A percentile compares a stretch with the other conserved stretches of the same genome.
Conservation (phyloP, 2,797 vertebrate genomes). For the Chaetophractus vellerosus region DNA sequence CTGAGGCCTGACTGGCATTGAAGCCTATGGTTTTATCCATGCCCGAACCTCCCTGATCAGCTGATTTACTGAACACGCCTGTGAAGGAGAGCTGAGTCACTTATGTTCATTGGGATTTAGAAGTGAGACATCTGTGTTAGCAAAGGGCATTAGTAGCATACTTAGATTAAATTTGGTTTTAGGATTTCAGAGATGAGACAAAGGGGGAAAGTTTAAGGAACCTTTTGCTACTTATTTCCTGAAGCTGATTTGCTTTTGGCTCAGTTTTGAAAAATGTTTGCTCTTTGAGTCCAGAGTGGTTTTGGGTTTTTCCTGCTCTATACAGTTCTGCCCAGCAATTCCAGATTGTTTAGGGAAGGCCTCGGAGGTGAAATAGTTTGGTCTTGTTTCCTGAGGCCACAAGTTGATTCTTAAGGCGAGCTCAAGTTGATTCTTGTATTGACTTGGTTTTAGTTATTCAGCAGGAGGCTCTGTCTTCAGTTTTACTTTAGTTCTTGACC, state of each 20-base stretch:
- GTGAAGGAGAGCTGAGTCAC: slow-evolving; percentile 66
- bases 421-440: neutral
- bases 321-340: neutral
- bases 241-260: slow-evolving; percentile 17
- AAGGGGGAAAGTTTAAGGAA: neutral
- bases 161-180: slow-evolving; percentile 62
- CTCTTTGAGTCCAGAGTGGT: neutral
- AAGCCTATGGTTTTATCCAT: neutral
- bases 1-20: neutral
- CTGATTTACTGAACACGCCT: slow-evolving; percentile 67
- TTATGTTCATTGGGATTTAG: slow-evolving; percentile 49
- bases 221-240: neutral
- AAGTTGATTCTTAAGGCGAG: neutral
- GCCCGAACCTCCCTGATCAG: neutral
- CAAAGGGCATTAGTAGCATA: slow-evolving; percentile 21
- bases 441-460: neutral
- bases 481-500: neutral
- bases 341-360: neutral
- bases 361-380: neutral
- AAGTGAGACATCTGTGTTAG: slow-evolving; percentile 57
- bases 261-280: neutral
- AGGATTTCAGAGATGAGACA: slow-evolving; percentile 30
- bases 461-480: neutral
- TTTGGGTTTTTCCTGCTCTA: neutral
- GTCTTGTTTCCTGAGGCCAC: neutral